Evolutionary conservation across 1,140 invertebrate species (phyloP).

Genomic region (Pseudomyrmex flavicornis): DNA sequence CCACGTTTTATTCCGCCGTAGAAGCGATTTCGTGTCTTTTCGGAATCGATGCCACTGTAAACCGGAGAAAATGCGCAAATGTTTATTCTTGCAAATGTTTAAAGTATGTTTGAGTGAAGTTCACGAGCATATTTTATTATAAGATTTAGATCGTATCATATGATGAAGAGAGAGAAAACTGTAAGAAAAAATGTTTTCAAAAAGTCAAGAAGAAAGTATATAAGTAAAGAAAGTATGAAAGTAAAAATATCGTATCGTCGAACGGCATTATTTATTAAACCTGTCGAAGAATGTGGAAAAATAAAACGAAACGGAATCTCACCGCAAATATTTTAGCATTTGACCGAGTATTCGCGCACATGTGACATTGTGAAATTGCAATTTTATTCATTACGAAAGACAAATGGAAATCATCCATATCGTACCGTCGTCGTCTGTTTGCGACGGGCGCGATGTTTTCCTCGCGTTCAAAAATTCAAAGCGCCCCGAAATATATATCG

Average conservation of each 20-base stretch:
- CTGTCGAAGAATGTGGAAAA: background rate
- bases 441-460: background rate
- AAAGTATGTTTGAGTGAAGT: background rate
- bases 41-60: conserved; percentile 6
- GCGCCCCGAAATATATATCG: no score
- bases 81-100: conserved; percentile 27
- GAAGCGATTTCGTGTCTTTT: background rate
- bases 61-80: background rate
- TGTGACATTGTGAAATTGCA: background rate
- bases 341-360: conserved; percentile 2
- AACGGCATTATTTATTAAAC: background rate
- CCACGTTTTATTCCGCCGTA: background rate
- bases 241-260: background rate
- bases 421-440: background rate
- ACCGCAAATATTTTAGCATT: conserved; percentile 14
- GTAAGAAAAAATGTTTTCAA: background rate
- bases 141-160: background rate
- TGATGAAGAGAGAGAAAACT: background rate
- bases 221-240: background rate
- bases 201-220: background rate
- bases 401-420: background rate
- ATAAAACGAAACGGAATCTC: background rate
- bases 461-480: background rate
- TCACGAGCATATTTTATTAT: background rate
- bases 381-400: conserved; percentile 8